Evolutionary conservation across 2,113 vertebrate species (phyloP), one percentile per base, ranked within the genome.

Genomic region (Mohoua ochrocephala): DNA sequence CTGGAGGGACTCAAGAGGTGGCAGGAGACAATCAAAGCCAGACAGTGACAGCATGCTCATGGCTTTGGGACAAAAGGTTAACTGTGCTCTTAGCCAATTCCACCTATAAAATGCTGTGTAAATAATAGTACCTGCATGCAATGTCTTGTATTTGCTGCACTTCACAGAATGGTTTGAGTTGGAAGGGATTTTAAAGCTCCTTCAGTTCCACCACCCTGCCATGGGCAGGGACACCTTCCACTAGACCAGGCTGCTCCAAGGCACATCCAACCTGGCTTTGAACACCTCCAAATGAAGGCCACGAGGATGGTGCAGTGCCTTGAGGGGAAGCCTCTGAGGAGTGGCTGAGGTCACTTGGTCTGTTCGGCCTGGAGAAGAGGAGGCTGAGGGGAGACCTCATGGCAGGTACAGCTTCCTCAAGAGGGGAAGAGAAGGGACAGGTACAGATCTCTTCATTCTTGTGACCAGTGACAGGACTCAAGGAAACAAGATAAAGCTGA

Each of bases 351-450:
- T 69, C 0, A 0, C 33, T 45, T 23, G 28, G 15, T 39, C 35
- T 61, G 42, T 45, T 78, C 28, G 33, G 27, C 45, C 33, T 53
- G 45, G 47, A 50, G 44, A 47, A 47, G 42, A 59, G 54, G 47
- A 69, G 64, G 13, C 39, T 60, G 37, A 69, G 33, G 39, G 28
- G 15, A 45, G 27, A 60, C 18, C 39, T 77, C 39, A 33, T 0
- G 7, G 45, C 33, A 33, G 28, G 28, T 44, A 39, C 14, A 45
- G 13, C 11, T 28, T 69, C 39, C 39, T 39, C 0, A 0, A 7
- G 28, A 53, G 47, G 33, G 23, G n/a, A 53, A 39, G 23, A 45
- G 45, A 47, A 78, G 3, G 12, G 18, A 3, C 53, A 78, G 27
- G 23, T 3, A 53, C 47, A 2, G 39, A 53, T 39, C 33, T 61